These are phyloP conservation scores for Trissoscelio sp. DNA, from an alignment of 2,888 invertebrate genomes.

Conservation along the genomic window DNA sequence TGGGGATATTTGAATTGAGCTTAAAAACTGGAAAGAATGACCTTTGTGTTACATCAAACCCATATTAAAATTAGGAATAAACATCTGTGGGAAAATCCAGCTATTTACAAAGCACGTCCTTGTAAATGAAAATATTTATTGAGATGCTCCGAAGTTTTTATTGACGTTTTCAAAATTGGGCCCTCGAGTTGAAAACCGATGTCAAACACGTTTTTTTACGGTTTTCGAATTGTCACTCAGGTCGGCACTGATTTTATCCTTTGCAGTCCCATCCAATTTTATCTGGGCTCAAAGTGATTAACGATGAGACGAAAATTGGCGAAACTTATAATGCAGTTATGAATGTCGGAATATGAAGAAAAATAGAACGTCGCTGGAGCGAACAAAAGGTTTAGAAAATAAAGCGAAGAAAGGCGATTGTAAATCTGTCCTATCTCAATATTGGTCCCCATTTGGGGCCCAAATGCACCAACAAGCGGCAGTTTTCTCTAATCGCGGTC, in stretches of 20 bases:
- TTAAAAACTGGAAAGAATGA: not conserved
- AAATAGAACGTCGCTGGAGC: constrained; percentile 19
- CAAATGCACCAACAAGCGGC: constrained; percentile 14
- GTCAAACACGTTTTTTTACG: no score
- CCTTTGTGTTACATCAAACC: not conserved
- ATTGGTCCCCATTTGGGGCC: constrained; percentile 26
- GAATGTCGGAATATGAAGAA: constrained; percentile 1
- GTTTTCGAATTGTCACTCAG: no score
- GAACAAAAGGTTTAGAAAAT: constrained; percentile 51
- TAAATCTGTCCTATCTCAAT: constrained; percentile 60
- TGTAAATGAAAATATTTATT: constrained; percentile 33
- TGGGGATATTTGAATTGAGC: no score
- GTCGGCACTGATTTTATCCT: not conserved
- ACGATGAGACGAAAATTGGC: constrained; percentile 26
- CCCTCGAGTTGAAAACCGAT: not conserved
- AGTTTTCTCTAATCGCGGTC: constrained; percentile 22
- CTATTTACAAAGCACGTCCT: constrained; percentile 39
- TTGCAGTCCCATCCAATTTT: constrained; percentile 7
- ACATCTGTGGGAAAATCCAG: not conserved
- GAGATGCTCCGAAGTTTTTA: constrained; percentile 1
- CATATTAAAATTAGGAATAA: not conserved
- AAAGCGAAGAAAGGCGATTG: constrained; percentile 21
- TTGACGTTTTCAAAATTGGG: constrained; percentile 20
- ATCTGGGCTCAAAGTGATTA: constrained; percentile 33
- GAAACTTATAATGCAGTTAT: constrained; percentile 24